A percentile compares a stretch with the other conserved stretches of the same genome.
These are phyloP conservation scores for Brachionus rubens DNA, from an alignment of 1,140 invertebrate genomes.

Conservation along the genomic window DNA sequence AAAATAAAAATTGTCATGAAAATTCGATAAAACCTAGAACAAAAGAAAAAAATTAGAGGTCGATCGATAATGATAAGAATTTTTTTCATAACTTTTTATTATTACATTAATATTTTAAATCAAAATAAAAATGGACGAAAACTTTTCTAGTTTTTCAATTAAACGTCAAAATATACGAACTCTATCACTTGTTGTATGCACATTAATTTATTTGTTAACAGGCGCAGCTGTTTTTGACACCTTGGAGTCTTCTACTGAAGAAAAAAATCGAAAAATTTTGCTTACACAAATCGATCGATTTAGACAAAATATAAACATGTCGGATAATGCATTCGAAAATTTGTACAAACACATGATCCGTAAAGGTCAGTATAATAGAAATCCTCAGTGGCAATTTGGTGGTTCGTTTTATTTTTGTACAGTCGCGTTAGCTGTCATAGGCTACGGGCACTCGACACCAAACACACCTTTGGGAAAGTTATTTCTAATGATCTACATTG, in stretches of 20 bases:
- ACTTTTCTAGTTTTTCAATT: slow-evolving; percentile 19
- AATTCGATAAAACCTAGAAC: too few relatives aligned
- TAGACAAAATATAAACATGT: neutral
- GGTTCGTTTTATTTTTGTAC: slow-evolving; percentile 45
- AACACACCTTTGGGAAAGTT: slow-evolving; percentile 53
- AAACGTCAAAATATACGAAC: slow-evolving; percentile 45
- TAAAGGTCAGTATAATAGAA: neutral
- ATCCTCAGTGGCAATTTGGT: slow-evolving; percentile 37
- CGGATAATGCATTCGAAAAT: slow-evolving; percentile 17
- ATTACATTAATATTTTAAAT: too few relatives aligned
- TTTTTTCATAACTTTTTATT: too few relatives aligned
- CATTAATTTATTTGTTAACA: slow-evolving; percentile 35
- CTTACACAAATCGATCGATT: neutral
- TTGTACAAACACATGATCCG: neutral
- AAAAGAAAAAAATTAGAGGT: too few relatives aligned
- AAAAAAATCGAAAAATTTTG: neutral
- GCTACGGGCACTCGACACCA: slow-evolving; percentile 63
- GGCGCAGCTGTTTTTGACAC: slow-evolving; percentile 43
- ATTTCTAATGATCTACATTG: slow-evolving; percentile 9
- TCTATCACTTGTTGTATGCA: slow-evolving; percentile 15
- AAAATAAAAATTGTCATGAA: too few relatives aligned
- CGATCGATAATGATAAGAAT: too few relatives aligned
- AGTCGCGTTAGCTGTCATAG: slow-evolving; percentile 48
- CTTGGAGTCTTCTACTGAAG: neutral
- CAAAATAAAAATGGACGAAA: neutral